These are phyloP conservation scores for Antennarius striatus DNA, from an alignment of 2,113 vertebrate genomes.

Conservation along the genomic window DNA sequence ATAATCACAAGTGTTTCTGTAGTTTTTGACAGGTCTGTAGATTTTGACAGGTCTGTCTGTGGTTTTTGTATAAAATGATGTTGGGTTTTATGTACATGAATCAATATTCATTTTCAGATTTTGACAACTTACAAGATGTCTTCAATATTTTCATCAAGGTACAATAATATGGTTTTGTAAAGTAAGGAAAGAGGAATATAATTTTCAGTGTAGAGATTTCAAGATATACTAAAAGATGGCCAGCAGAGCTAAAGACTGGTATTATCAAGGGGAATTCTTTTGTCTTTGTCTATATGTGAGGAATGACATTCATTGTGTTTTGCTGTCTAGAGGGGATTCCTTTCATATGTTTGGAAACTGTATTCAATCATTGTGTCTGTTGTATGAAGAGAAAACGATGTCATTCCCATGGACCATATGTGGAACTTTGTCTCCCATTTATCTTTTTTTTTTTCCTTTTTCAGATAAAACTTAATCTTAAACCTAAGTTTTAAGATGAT, in stretches of 20 bases:
- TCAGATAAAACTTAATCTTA: slow-evolving; percentile 6
- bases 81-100: no score
- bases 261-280: slow-evolving; percentile 27
- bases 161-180: background rate
- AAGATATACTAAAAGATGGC: slow-evolving; percentile 2
- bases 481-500: background rate
- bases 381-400: slow-evolving; percentile 22
- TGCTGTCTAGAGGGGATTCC: slow-evolving; percentile 43
- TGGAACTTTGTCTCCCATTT: slow-evolving; percentile 30
- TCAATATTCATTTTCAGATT: background rate
- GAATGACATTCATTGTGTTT: slow-evolving; percentile 43
- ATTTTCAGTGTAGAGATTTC: background rate
- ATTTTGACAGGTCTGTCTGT: no score
- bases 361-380: slow-evolving; percentile 44
- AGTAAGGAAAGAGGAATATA: background rate
- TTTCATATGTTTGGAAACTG: slow-evolving; percentile 34
- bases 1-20: no score
- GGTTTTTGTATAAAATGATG: no score
- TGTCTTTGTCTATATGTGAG: slow-evolving; percentile 22
- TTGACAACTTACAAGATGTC: background rate
- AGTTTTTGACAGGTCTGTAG: no score
- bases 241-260: background rate
- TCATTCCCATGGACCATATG: slow-evolving; percentile 24
- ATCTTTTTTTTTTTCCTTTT: slow-evolving; percentile 14
- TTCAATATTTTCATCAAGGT: background rate